Evolutionary conservation across 2,888 invertebrate species (phyloP), one percentile per base, ranked within the genome.

Genomic region (Heteromyza rotundicornis): DNA sequence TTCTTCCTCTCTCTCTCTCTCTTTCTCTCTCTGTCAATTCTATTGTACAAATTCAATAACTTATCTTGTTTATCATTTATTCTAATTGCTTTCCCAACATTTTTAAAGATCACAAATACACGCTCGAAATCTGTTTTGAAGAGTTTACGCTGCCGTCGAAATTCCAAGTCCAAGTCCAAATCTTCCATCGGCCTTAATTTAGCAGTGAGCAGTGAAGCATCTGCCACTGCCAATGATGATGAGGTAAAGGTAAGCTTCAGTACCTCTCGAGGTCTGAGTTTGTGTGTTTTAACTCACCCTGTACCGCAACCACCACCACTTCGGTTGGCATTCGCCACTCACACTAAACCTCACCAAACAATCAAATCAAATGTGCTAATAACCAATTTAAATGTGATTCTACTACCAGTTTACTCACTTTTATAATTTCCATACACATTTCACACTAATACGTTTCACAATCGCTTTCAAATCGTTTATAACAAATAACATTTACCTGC

Each of bases 91-190:
- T n/a, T 27, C 23, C 51, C 40, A 40, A 56, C n/a, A 60, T 60
- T 52, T 16, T 54, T 51, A 65, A 67, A 77, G 77, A 68, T 75
- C 63, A 63, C 70, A 62, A 70, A 64, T 68, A 67, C 75, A 66
- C 75, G 77, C 63, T 77, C 77, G 60, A 77, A 74, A 66, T 76
- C 75, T 36, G 73, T 76, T 63, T 68, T 78, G 68, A 78, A 75
- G 73, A 76, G 76, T 67, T 73, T 78, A 59, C 70, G 76, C 68
- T 73, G 72, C 69, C 74, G 72, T 65, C 69, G 75, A n/a, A 66
- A 69, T 51, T 67, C 75, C 54, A 66, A 70, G 50, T 70, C 70
- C 16, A 71, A 70, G 53, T 69, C 75, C 27, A 72, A 70, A 63
- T 77, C 75, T 54, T 66, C 71, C 19, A 62, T 73, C 60, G 70